Base-by-base conservation (phyloP, 1,140 invertebrate species). In the Grapholita molesta region DNA sequence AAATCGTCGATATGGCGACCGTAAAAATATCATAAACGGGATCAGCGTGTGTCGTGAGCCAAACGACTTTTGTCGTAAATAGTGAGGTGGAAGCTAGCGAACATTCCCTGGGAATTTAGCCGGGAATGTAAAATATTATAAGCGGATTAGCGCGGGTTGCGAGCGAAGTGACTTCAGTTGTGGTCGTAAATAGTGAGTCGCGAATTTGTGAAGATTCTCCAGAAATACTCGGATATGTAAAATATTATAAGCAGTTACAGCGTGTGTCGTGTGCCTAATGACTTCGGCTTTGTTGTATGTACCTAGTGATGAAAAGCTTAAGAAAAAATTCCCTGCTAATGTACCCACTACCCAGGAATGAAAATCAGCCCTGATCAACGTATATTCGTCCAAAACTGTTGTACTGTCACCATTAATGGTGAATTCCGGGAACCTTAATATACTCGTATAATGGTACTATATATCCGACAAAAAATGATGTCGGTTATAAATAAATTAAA, bases 11-110 rank as follows among this genome's bases (percentile, higher is more conserved):
- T 61, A 61, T 61, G 55, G 55, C 25, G 28, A 21, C 55, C 55
- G 55, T 61, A 61, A 61, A 61, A 61, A 61, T 61, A 61, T 61
- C 55, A 61, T 61, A 61, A 61, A 15, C 25, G 55, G 24, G 55
- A 28, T 61, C 55, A 25, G 25, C 24, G 21, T 67, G 33, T 69
- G 70, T 69, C 70, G 73, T 68, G 73, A 57, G 64, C 70, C 66
- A 65, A 69, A 69, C 68, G 68, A 57, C 57, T 48, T 68, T 66
- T 71, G 68, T 70, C 70, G 70, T 72, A 68, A 67, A 68, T 48
- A 48, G 42, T 48, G 18, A 9, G 18, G 42, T 48, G 3, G n/a
- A n/a, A n/a, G 3, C 28, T 30, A 3, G 28, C 3, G 28, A 30
- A 48, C 1, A 18, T 48, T 48, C 18, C 7, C 66, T 35, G 15